A percentile compares a stretch with the other conserved stretches of the same genome.
These are phyloP conservation scores for Acyrthosiphon pisum DNA, from an alignment of 1,140 invertebrate genomes.

Conservation along the genomic window DNA sequence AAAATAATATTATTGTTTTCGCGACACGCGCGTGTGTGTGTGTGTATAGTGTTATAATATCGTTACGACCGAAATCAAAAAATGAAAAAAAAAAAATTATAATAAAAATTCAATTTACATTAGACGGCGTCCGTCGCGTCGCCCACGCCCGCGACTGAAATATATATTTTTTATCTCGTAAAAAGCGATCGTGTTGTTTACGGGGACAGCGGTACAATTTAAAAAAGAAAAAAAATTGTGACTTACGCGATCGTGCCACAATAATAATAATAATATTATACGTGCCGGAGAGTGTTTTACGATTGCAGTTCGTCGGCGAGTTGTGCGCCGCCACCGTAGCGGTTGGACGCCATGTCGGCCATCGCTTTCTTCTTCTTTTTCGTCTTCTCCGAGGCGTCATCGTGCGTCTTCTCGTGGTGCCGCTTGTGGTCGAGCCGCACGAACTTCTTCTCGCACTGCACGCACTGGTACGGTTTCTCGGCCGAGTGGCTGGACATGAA, in stretches of 20 bases:
- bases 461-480: slow-evolving; percentile 79
- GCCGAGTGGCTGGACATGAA: slow-evolving; percentile 78
- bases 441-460: slow-evolving; percentile 85
- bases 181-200: background rate
- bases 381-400: slow-evolving; percentile 62
- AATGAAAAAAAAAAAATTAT: background rate
- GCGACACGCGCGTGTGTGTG: background rate
- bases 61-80: background rate
- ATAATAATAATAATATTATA: background rate
- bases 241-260: background rate
- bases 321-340: background rate
- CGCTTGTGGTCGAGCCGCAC: slow-evolving; percentile 93
- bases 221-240: background rate
- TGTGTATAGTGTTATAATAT: no score
- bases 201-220: background rate
- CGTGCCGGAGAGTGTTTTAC: background rate
- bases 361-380: slow-evolving; percentile 37
- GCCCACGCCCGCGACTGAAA: background rate
- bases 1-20: background rate
- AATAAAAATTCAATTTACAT: background rate
- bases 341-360: background rate
- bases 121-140: background rate
- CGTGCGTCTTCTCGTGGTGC: slow-evolving; percentile 89
- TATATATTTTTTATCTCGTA: background rate
- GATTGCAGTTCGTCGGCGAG: background rate